A percentile compares a stretch with the other conserved stretches of the same genome.
These are phyloP conservation scores for Hypselothyrea guttata DNA, from an alignment of 2,888 invertebrate species.

Conservation along the genomic window DNA sequence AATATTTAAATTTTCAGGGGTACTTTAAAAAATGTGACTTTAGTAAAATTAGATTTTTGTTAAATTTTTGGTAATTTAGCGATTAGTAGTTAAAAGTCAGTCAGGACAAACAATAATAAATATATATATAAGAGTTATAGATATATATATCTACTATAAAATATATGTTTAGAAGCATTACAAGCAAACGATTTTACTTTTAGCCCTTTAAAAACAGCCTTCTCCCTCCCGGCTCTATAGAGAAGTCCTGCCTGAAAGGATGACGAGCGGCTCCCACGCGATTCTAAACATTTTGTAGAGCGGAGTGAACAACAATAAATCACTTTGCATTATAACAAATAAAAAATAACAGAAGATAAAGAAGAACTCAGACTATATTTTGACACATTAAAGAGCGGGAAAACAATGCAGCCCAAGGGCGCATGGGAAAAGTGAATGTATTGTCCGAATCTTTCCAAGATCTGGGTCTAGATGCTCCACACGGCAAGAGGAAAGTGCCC, in stretches of 20 bases:
- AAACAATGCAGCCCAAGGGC: conserved; percentile 46
- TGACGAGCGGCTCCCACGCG: conserved; percentile 57
- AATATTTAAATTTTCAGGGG: too few relatives aligned
- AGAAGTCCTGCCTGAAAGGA: not conserved
- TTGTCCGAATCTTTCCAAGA: conserved; percentile 26
- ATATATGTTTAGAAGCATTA: too few relatives aligned
- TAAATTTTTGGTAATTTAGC: too few relatives aligned
- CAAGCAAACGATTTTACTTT: too few relatives aligned
- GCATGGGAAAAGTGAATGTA: conserved; percentile 1
- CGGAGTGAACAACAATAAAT: conserved; percentile 58
- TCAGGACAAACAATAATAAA: too few relatives aligned
- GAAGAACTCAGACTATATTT: conserved; percentile 63
- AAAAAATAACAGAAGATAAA: conserved; percentile 6
- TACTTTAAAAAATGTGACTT: too few relatives aligned
- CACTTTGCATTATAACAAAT: conserved; percentile 65
- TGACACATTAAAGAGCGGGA: conserved; percentile 71
- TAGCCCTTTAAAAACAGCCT: too few relatives aligned
- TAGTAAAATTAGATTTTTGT: too few relatives aligned
- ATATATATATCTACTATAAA: too few relatives aligned
- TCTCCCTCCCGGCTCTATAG: conserved; percentile 9
- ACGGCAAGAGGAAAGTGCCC: conserved; percentile 15
- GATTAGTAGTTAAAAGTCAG: too few relatives aligned
- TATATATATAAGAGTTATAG: too few relatives aligned
- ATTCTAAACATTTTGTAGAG: not conserved
- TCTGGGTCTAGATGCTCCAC: conserved; percentile 32